Conservation (phyloP, 2,888 invertebrate genomes). For the Drosophila basisetae region DNA sequence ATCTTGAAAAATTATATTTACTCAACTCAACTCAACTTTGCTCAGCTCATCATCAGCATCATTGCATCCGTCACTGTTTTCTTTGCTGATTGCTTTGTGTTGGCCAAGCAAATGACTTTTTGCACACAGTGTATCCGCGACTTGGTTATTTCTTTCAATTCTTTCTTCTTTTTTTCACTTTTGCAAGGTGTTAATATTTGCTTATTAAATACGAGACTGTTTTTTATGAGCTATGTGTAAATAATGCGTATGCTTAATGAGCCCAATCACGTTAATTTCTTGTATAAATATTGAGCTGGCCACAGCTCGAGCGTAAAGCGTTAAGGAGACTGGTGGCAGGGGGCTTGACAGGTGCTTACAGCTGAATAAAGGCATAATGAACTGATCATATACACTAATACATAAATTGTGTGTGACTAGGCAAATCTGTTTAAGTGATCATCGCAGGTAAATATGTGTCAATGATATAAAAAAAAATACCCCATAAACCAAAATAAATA, state of each 20-base stretch:
- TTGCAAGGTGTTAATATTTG: conserved; percentile 76
- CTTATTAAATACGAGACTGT: conserved; percentile 71
- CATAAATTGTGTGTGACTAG: conserved; percentile 1
- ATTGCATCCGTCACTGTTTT: conserved; percentile 65
- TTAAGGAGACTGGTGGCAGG: background rate
- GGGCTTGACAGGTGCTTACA: conserved; percentile 28
- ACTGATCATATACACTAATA: conserved; percentile 13
- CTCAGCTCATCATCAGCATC: conserved; percentile 77
- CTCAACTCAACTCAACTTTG: conserved; percentile 51
- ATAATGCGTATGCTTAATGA: conserved; percentile 72
- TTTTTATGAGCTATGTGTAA: conserved; percentile 55
- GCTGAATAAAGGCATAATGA: conserved; percentile 48
- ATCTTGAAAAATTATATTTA: conserved; percentile 82
- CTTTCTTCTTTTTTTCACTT: conserved; percentile 3
- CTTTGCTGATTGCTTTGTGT: conserved; percentile 76
- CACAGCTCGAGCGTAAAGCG: conserved; percentile 64
- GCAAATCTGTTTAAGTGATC: background rate
- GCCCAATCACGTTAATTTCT: conserved; percentile 80
- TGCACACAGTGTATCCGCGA: conserved; percentile 1
- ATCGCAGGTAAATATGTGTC: background rate
- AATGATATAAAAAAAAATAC: background rate
- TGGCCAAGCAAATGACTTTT: conserved; percentile 56
- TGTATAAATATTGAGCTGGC: conserved; percentile 54
- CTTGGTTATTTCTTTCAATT: background rate
- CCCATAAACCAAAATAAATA: background rate